Percentiles rank a stretch among this genome's conserved stretches.
Evolutionary conservation across 1,140 invertebrate species (phyloP).

Genomic region (Sycobia sp.): DNA sequence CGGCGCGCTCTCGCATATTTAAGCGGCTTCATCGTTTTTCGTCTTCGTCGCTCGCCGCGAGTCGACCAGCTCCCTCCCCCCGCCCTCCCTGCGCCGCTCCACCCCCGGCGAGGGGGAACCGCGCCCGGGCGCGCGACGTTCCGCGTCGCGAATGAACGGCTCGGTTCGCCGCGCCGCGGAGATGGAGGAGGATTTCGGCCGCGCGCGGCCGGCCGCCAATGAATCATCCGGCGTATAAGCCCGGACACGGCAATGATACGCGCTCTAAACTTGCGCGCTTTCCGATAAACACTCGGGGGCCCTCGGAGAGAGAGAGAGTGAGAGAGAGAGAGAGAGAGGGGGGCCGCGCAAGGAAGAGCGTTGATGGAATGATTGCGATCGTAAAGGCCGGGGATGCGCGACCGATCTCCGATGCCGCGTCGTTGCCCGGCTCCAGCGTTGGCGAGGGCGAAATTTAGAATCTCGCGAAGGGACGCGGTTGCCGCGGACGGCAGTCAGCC

Average conservation of each 20-base stretch:
- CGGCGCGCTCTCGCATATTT: slow-evolving; percentile 14
- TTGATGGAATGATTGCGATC: slow-evolving; percentile 43
- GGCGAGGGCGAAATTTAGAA: slow-evolving; percentile 49
- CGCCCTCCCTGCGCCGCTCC: background rate
- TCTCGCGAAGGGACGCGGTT: slow-evolving; percentile 53
- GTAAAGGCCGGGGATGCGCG: slow-evolving; percentile 34
- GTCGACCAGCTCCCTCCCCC: background rate
- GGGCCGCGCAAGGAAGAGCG: no score
- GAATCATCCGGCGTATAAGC: slow-evolving; percentile 30
- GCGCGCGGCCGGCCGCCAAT: slow-evolving; percentile 3
- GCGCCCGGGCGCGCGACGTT: no score
- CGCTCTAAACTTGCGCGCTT: slow-evolving; percentile 32
- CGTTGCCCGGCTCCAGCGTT: no score
- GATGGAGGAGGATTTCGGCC: no score
- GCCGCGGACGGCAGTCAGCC: slow-evolving; percentile 49
- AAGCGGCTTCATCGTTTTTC: slow-evolving; percentile 12
- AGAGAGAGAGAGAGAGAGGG: no score
- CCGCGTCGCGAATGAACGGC: no score
- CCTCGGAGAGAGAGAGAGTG: no score
- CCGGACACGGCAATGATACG: slow-evolving; percentile 36
- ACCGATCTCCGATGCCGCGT: no score
- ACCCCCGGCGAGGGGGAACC: no score
- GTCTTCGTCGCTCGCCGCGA: background rate
- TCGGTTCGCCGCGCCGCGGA: no score
- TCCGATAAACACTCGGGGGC: slow-evolving; percentile 39